A percentile compares a stretch with the other conserved stretches of the same genome.
phyloP scores from a whole-genome alignment of 2,113 vertebrate genomes.

The Rhea americana region DNA sequence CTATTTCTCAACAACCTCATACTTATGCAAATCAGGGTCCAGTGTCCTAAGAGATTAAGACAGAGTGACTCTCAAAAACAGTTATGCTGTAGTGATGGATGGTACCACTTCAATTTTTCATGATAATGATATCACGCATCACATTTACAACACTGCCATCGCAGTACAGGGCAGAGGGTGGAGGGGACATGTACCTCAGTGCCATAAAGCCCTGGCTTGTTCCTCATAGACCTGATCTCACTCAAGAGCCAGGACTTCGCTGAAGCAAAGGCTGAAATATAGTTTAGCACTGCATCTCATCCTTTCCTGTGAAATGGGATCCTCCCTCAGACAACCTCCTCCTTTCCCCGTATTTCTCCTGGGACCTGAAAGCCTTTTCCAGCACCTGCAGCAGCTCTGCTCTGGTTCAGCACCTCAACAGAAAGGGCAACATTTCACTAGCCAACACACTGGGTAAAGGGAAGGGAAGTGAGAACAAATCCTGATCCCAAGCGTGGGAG shows the following conservation, averaged over 20 bases:
- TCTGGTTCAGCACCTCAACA: neutral
- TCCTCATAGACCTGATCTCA: neutral
- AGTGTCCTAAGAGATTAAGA: neutral
- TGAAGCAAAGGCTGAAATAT: neutral
- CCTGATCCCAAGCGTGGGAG: neutral
- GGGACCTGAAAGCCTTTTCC: neutral
- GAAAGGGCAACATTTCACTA: neutral
- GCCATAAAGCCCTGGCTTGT: accelerated
- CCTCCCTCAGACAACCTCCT: neutral
- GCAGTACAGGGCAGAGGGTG: neutral
- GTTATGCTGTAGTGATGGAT: neutral
- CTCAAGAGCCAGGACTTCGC: neutral
- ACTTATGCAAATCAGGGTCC: neutral
- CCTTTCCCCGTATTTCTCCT: neutral
- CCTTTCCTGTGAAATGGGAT: neutral
- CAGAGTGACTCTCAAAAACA: neutral
- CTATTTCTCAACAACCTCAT: neutral
- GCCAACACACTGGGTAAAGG: neutral
- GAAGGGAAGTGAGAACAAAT: neutral
- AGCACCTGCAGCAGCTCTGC: neutral
- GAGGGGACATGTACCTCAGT: neutral
- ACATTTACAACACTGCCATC: neutral
- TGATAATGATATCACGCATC: neutral
- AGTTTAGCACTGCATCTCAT: accelerated
- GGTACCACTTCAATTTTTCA: neutral